A percentile compares a stretch with the other conserved stretches of the same genome.
These are phyloP conservation scores for Enteromius treurensis DNA, from an alignment of 2,797 vertebrate genomes.

Conservation along the genomic window DNA sequence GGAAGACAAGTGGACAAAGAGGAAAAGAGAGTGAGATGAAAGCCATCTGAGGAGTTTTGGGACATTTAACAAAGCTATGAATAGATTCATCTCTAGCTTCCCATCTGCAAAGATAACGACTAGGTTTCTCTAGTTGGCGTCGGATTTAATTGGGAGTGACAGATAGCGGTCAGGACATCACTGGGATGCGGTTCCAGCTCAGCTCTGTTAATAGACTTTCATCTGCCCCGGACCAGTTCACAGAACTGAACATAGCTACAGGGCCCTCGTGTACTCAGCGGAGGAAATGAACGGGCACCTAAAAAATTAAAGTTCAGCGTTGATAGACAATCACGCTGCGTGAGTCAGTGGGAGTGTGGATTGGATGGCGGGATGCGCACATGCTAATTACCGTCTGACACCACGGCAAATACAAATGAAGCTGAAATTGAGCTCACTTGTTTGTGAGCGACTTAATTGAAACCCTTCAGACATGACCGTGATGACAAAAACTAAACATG, in stretches of 20 bases:
- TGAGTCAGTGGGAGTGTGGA: slow-evolving; percentile 17
- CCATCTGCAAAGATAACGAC: slow-evolving; percentile 21
- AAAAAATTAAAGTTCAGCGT: not conserved
- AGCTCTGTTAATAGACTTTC: slow-evolving; percentile 42
- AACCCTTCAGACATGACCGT: not conserved
- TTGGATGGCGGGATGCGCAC: slow-evolving; percentile 32
- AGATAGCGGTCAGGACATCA: slow-evolving; percentile 46
- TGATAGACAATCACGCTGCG: slow-evolving; percentile 19
- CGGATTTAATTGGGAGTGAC: slow-evolving; percentile 54
- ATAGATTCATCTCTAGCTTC: slow-evolving; percentile 31
- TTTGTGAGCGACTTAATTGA: not conserved
- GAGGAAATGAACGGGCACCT: slow-evolving; percentile 20
- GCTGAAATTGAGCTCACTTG: slow-evolving; percentile 26
- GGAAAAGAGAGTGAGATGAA: slow-evolving; percentile 3
- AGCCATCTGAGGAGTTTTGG: slow-evolving; percentile 42
- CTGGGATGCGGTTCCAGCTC: slow-evolving; percentile 41
- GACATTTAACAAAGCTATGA: slow-evolving; percentile 45
- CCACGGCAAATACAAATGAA: slow-evolving; percentile 32
- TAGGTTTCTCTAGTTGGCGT: slow-evolving; percentile 29
- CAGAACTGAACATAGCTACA: not conserved
- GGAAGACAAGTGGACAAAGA: slow-evolving; percentile 31
- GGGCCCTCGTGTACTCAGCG: not conserved
- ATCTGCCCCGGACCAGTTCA: slow-evolving; percentile 36
- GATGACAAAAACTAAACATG: not conserved
- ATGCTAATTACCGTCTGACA: slow-evolving; percentile 42